Base-by-base conservation (phyloP, 1,140 invertebrate genomes). In the Drosophila tristis region DNA sequence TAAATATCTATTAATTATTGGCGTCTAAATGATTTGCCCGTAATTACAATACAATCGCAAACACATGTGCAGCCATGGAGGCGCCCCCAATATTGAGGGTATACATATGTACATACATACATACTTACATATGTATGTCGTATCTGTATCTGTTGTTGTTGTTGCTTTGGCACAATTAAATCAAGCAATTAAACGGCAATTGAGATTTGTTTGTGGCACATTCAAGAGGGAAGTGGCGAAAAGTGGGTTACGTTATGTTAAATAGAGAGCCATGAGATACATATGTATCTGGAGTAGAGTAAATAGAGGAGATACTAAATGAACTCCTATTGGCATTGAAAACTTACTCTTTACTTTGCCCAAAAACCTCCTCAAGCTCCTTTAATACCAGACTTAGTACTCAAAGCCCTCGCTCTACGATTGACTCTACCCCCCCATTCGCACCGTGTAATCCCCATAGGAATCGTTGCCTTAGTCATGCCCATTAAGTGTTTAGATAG, bases 1-100 rank as follows among this genome's bases (percentile, higher is more conserved):
- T 66, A 65, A 74, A 66, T 75, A 59, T 75, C 71, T 35, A 75
- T 74, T 75, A 75, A 75, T 75, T 66, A 75, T 75, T 75, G 73
- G 73, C 73, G 73, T 75, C 73, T 75, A 75, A 75, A 75, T 67
- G 72, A 51, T 56, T 47, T 15, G 60, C 43, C 71, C 50, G 55
- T 75, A 75, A 75, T 75, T 75, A 74, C 73, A 11, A 75, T 66
- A 51, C 71, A 75, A 75, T 35, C 31, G 31, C 31, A 35, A 0
- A 35, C 31, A 9, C 73, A 75, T 75, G 73, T 75, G 72, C 72
- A 56, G 58, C 20, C 58, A 31, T 15, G 5, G 39, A n/a, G 47
- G 26, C 35, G 64, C 50, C 53, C 60, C 57, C 66, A 48, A 59
- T 51, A 20, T 20, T 20, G 66, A 59, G 29, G 58, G 44, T 50